These are phyloP conservation scores for Trichonephila clavipes DNA, from an alignment of 1,140 invertebrate genomes.

Conservation along the genomic window DNA sequence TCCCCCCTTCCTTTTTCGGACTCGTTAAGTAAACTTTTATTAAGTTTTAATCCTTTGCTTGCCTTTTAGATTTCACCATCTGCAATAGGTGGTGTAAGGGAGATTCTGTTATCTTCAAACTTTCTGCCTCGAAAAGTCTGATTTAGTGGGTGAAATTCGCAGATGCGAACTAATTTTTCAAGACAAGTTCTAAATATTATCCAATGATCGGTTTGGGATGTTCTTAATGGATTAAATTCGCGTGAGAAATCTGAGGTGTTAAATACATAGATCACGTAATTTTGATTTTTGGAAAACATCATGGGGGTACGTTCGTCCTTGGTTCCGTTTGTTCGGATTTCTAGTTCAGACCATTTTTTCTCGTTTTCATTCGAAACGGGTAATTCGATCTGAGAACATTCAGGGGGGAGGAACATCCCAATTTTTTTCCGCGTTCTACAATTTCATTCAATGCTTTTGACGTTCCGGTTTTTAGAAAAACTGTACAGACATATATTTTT, in stretches of 20 bases:
- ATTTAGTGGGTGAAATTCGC: not conserved
- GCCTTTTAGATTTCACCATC: slow-evolving; percentile 47
- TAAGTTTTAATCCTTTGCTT: slow-evolving; percentile 66
- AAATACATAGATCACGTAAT: not conserved
- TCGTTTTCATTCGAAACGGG: not conserved
- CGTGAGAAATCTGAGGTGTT: not conserved
- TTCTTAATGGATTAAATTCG: not conserved
- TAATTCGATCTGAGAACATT: not conserved
- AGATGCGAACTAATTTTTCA: not conserved
- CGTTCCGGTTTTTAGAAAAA: not conserved
- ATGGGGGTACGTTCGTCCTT: not conserved
- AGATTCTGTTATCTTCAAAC: not conserved
- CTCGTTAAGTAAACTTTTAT: not conserved
- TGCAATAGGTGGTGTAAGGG: not conserved
- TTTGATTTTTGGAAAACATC: not conserved
- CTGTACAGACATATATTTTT: not conserved
- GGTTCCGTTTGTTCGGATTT: not conserved
- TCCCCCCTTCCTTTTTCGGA: not conserved
- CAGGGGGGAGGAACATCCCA: not conserved
- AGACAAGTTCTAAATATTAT: not conserved
- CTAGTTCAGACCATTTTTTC: not conserved
- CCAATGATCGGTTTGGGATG: not conserved
- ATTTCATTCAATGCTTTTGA: not conserved
- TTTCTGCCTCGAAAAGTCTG: not conserved
- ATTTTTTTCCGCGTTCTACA: not conserved